phyloP scores from a whole-genome alignment of 2,888 invertebrate genomes.

The Sepioteuthis lessoniana region DNA sequence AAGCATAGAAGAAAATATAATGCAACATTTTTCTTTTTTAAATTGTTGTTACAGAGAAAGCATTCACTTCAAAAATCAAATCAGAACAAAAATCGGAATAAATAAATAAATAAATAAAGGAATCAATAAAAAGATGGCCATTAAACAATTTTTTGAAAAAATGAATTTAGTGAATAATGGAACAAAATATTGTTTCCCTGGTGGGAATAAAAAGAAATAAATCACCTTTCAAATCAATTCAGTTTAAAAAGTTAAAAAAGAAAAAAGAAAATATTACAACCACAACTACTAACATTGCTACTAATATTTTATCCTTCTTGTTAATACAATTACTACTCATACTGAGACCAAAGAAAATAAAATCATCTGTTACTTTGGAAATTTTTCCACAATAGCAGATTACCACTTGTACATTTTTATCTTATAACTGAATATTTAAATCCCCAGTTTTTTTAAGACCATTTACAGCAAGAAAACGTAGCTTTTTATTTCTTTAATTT shows the following conservation, averaged over 20 bases:
- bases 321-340: no score
- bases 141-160: constrained; percentile 11
- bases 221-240: constrained; percentile 33
- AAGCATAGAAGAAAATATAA: background rate
- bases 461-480: no score
- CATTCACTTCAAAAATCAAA: background rate
- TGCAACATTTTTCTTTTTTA: no score
- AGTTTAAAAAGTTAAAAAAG: background rate
- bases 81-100: background rate
- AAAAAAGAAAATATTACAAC: background rate
- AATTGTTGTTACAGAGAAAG: background rate
- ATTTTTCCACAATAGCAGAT: background rate
- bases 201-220: constrained; percentile 18
- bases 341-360: background rate
- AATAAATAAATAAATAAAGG: background rate
- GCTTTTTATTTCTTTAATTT: no score
- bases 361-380: background rate
- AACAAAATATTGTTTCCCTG: constrained; percentile 33
- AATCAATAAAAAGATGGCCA: background rate
- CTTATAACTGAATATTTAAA: background rate
- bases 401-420: background rate
- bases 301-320: background rate
- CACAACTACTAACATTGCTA: background rate
- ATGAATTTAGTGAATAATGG: background rate
- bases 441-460: background rate